phyloP scores from a whole-genome alignment of 2,797 vertebrate species.

The Champsocephalus esox region DNA sequence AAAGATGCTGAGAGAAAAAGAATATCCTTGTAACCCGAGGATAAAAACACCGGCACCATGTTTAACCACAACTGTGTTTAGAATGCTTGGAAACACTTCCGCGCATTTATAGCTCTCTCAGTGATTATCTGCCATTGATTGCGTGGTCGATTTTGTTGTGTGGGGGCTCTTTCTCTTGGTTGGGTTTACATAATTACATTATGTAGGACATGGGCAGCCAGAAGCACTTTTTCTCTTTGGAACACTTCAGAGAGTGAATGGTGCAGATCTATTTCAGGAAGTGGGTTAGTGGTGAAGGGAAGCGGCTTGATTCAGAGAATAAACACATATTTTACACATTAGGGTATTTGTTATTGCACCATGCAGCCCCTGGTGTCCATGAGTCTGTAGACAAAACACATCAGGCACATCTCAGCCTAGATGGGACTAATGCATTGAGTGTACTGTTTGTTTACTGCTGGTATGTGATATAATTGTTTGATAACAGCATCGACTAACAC shows the following conservation, averaged over 20 bases:
- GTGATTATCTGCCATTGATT: conserved; percentile 67
- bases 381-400: conserved; percentile 42
- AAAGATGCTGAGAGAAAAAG: background rate
- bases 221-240: conserved; percentile 83
- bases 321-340: conserved; percentile 81
- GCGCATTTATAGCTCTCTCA: conserved; percentile 31
- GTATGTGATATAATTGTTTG: background rate
- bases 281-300: conserved; percentile 85
- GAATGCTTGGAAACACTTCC: conserved; percentile 11
- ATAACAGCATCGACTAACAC: background rate
- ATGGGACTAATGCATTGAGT: background rate
- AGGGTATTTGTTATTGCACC: conserved; percentile 77
- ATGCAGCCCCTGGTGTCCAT: conserved; percentile 62
- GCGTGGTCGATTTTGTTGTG: conserved; percentile 62
- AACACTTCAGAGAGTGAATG: conserved; percentile 85
- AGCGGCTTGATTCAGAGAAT: conserved; percentile 80
- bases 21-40: background rate
- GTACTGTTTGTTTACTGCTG: conserved; percentile 19
- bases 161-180: conserved; percentile 60
- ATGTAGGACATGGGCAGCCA: conserved; percentile 86
- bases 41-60: background rate
- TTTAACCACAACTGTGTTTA: background rate
- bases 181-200: conserved; percentile 84
- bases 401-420: conserved; percentile 19
- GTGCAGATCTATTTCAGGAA: conserved; percentile 86